phyloP scores from a whole-genome alignment of 2,888 invertebrate genomes.

The Orchestes rusci region DNA sequence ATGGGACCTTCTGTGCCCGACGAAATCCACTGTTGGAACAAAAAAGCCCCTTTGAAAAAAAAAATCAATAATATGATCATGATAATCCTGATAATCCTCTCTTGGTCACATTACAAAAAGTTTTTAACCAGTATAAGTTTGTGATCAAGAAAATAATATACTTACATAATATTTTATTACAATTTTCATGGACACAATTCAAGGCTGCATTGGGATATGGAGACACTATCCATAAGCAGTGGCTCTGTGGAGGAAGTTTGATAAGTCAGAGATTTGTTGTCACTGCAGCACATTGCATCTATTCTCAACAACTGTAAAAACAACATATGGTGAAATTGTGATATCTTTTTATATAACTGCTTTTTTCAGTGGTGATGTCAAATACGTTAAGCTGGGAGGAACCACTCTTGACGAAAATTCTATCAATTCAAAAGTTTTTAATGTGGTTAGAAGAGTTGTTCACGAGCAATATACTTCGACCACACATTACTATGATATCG shows the following conservation, averaged over 20 bases:
- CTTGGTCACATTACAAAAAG: too few species aligned
- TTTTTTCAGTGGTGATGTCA: constrained; percentile 38
- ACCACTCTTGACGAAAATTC: constrained; percentile 38
- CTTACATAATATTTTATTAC: too few species aligned
- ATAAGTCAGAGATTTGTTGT: constrained; percentile 57
- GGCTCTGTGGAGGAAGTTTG: constrained; percentile 60
- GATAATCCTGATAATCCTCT: too few species aligned
- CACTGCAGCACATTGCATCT: constrained; percentile 62
- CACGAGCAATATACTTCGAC: constrained; percentile 44
- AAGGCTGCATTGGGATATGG: constrained; percentile 38
- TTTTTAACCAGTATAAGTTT: not conserved
- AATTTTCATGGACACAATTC: constrained; percentile 8
- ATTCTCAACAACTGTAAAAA: constrained; percentile 31
- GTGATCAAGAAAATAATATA: not conserved
- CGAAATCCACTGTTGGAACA: too few species aligned
- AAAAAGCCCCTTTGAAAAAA: too few species aligned
- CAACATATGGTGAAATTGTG: not conserved
- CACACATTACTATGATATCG: constrained; percentile 48
- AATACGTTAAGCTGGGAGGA: constrained; percentile 45
- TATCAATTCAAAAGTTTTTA: constrained; percentile 35
- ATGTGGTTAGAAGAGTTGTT: constrained; percentile 35
- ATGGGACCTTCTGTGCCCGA: too few species aligned
- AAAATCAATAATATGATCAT: too few species aligned
- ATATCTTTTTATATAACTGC: too few species aligned
- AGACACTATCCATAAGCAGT: constrained; percentile 37